Percentiles rank a stretch among this genome's conserved stretches.
Conservation (phyloP, 2,113 vertebrate genomes). For the Cairina moschata region DNA sequence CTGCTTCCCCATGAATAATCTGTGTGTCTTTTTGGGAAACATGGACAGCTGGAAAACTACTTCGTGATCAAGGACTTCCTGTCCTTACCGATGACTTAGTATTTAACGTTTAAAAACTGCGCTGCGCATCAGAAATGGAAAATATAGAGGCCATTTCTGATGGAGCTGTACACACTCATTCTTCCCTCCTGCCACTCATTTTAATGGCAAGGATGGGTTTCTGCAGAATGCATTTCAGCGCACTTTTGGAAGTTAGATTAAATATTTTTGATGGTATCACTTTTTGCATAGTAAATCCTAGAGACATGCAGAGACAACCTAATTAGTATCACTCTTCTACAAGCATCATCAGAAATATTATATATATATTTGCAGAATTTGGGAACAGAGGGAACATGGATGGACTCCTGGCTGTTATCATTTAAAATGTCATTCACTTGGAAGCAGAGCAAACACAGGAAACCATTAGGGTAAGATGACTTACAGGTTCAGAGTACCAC, state of each 20-base stretch:
- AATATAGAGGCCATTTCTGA: background rate
- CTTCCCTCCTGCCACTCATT: background rate
- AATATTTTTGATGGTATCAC: background rate
- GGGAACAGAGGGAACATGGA: background rate
- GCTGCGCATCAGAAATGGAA: rapidly evolving
- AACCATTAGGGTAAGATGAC: background rate
- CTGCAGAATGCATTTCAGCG: background rate
- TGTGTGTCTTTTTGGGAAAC: background rate
- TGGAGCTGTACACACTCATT: background rate
- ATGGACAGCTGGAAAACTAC: background rate
- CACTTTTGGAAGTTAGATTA: background rate
- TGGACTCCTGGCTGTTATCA: background rate
- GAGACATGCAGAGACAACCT: background rate
- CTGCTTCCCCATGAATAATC: background rate
- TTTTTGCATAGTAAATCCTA: background rate
- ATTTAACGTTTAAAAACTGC: background rate
- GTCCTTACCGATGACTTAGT: background rate
- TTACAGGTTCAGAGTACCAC: background rate
- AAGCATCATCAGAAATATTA: rapidly evolving
- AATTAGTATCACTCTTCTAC: background rate
- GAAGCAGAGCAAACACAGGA: background rate
- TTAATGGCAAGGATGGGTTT: background rate
- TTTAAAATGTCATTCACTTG: background rate
- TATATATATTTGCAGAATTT: background rate
- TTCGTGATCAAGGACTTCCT: background rate